These are phyloP conservation scores for Drosophila fungiperda DNA, from an alignment of 2,888 invertebrate genomes.

Conservation along the genomic window DNA sequence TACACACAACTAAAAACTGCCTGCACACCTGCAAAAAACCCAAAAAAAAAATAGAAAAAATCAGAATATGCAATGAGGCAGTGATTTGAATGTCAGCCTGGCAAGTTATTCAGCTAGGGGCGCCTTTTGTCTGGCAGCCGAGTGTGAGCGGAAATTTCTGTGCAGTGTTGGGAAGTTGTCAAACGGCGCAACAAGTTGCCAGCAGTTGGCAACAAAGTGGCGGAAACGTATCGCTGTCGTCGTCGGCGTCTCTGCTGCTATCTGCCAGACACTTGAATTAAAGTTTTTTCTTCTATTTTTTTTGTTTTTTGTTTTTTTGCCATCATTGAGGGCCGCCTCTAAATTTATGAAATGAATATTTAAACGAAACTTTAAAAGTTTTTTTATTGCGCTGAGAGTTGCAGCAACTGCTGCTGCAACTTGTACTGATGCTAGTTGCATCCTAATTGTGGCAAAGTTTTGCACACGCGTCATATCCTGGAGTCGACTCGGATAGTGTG, in stretches of 20 bases:
- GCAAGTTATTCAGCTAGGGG: conserved; percentile 38
- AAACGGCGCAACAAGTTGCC: conserved; percentile 70
- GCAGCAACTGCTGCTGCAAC: conserved; percentile 17
- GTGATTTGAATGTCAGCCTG: conserved; percentile 72
- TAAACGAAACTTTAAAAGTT: conserved; percentile 72
- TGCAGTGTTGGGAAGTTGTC: conserved; percentile 63
- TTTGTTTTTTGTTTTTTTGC: not conserved
- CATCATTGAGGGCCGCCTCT: conserved; percentile 24
- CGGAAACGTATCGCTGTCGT: conserved; percentile 74
- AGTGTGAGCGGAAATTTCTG: conserved; percentile 65
- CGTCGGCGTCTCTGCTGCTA: conserved; percentile 32
- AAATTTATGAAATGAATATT: conserved; percentile 77
- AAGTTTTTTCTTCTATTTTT: conserved; percentile 26
- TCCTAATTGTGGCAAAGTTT: conserved; percentile 79
- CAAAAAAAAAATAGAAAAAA: not conserved
- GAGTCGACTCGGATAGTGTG: conserved; percentile 36
- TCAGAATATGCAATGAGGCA: conserved; percentile 26
- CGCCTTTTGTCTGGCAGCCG: conserved; percentile 17
- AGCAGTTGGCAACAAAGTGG: conserved; percentile 66
- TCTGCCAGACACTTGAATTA: conserved; percentile 51
- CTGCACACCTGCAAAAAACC: conserved; percentile 12
- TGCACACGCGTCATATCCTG: conserved; percentile 74
- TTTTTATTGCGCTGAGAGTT: conserved; percentile 74
- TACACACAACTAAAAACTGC: not conserved
- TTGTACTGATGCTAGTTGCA: conserved; percentile 28